phyloP scores from a whole-genome alignment of 1,140 invertebrate species.

The Megalopta genalis region DNA sequence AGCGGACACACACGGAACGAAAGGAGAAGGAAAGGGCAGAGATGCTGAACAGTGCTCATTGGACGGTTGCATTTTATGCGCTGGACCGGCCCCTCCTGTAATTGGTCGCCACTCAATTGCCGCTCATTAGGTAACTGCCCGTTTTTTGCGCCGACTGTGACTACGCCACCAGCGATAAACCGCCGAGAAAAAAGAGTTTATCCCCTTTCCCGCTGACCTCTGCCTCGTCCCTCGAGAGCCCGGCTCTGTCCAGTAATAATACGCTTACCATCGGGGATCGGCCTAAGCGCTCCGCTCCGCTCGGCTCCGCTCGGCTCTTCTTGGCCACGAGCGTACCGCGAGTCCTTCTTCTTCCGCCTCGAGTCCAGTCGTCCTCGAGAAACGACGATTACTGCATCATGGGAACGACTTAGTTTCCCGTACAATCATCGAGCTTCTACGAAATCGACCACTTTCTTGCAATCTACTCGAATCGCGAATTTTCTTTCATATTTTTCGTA shows the following conservation, averaged over 20 bases:
- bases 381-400: no score
- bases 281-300: neutral
- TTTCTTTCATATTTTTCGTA: no score
- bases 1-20: slow-evolving; percentile 47
- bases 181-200: slow-evolving; percentile 20
- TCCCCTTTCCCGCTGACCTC: slow-evolving; percentile 41
- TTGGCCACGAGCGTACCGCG: neutral
- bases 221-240: slow-evolving; percentile 1
- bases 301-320: neutral
- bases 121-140: slow-evolving; percentile 75
- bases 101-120: slow-evolving; percentile 78
- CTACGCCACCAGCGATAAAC: slow-evolving; percentile 50
- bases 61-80: slow-evolving; percentile 71
- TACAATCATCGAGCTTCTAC: no score
- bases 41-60: slow-evolving; percentile 70
- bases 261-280: slow-evolving; percentile 12
- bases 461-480: no score
- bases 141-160: slow-evolving; percentile 69
- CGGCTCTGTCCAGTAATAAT: slow-evolving; percentile 37
- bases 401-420: no score
- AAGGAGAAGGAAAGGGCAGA: slow-evolving; percentile 61
- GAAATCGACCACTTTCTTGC: no score
- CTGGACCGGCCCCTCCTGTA: slow-evolving; percentile 72
- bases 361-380: no score
- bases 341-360: no score